Evolutionary conservation across 2,797 vertebrate species (phyloP).

Genomic region (Hydrophis major): DNA sequence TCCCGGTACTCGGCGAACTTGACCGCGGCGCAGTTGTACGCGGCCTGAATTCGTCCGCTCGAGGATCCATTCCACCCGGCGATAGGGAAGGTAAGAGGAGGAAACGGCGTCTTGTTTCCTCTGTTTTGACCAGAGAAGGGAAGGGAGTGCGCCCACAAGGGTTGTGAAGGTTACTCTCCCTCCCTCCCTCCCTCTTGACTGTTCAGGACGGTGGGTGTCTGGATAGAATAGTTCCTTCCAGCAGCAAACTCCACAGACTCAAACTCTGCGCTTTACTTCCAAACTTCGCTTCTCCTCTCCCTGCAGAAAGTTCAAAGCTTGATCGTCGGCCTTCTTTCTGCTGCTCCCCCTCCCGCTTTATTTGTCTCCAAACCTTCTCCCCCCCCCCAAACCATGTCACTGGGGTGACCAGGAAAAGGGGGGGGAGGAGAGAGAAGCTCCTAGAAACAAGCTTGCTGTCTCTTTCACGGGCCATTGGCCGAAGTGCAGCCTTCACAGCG

Average conservation of each 20-base stretch:
- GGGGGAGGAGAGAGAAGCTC: neutral
- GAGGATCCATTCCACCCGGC: neutral
- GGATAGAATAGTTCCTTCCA: slow-evolving; percentile 58
- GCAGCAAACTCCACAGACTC: slow-evolving; percentile 58
- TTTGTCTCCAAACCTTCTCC: slow-evolving; percentile 79
- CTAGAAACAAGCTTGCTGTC: slow-evolving; percentile 54
- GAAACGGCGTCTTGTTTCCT: neutral
- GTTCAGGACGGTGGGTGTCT: slow-evolving; percentile 1
- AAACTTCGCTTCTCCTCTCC: slow-evolving; percentile 78
- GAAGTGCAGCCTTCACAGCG: slow-evolving; percentile 41
- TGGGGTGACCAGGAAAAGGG: slow-evolving; percentile 61
- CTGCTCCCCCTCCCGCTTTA: slow-evolving; percentile 75
- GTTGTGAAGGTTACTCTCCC: neutral
- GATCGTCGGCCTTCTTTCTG: slow-evolving; percentile 79
- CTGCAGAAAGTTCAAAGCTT: slow-evolving; percentile 99
- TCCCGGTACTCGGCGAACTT: neutral
- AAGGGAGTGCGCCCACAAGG: neutral
- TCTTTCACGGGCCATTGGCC: slow-evolving; percentile 63
- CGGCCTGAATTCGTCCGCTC: neutral
- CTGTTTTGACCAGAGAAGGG: neutral
- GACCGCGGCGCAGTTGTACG: too few relatives aligned
- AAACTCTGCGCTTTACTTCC: slow-evolving; percentile 62
- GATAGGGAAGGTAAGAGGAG: neutral
- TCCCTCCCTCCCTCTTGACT: neutral
- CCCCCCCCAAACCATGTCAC: slow-evolving; percentile 40